Conservation (phyloP, 2,113 vertebrate species). For the Cyanistes caeruleus region DNA sequence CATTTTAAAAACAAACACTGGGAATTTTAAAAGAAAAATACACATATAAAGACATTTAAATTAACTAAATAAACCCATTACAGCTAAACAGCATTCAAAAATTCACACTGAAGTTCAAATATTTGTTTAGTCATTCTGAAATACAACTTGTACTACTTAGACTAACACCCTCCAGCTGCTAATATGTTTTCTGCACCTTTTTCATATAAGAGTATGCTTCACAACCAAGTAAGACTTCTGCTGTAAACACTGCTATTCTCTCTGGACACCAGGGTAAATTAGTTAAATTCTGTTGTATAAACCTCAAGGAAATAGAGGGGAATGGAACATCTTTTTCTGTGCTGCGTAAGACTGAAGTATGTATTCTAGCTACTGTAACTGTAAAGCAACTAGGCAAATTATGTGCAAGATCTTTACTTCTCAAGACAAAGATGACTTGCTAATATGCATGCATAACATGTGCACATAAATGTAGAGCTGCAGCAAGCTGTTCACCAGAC, state of each 20-base stretch:
- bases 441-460: slow-evolving; percentile 71
- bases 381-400: slow-evolving; percentile 67
- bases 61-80: not conserved
- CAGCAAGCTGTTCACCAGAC: slow-evolving; percentile 62
- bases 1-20: slow-evolving; percentile 6
- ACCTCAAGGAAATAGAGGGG: not conserved
- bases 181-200: not conserved
- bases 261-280: not conserved
- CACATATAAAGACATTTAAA: not conserved
- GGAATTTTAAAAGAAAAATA: not conserved
- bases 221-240: not conserved
- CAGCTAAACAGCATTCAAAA: not conserved
- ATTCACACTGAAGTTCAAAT: not conserved
- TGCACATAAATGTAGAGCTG: slow-evolving; percentile 61
- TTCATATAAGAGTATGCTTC: not conserved
- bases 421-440: slow-evolving; percentile 77
- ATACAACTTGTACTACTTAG: not conserved
- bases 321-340: not conserved
- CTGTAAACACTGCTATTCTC: not conserved
- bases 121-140: not conserved
- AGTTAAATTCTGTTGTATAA: not conserved
- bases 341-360: not conserved
- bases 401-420: slow-evolving; percentile 69
- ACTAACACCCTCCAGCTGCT: not conserved
- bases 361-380: slow-evolving; percentile 53